These are phyloP conservation scores for Corticium candelabrum DNA, from an alignment of 37 sponge, comb jelly and placozoan species.

Conservation along the genomic window DNA sequence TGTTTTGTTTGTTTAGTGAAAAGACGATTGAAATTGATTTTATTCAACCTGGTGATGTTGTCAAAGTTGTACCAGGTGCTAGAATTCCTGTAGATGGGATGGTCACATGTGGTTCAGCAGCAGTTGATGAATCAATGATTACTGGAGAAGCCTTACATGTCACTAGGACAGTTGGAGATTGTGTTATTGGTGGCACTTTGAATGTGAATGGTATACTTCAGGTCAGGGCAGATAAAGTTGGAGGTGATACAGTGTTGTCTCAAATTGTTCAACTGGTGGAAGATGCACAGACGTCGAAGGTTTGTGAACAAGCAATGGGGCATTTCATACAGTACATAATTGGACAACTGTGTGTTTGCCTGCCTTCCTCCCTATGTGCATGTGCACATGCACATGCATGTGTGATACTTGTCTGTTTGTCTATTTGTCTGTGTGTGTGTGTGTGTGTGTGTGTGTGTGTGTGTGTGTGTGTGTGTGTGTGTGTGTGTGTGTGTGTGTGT, in stretches of 20 bases:
- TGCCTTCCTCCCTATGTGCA: constrained; percentile 5
- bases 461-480: constrained; percentile 29
- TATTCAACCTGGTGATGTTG: neutral
- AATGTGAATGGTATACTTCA: constrained; percentile 5
- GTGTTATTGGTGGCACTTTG: constrained; percentile 9
- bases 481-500: constrained; percentile 19
- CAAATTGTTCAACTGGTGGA: constrained; percentile 13
- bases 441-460: constrained; percentile 25
- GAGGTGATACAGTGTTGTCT: constrained; percentile 10
- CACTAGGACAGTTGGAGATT: neutral
- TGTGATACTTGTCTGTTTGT: no score
- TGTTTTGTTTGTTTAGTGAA: neutral
- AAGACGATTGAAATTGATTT: neutral
- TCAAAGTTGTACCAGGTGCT: constrained; percentile 6
- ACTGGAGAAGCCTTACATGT: constrained; percentile 9
- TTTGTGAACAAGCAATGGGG: no score
- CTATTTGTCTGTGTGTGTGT: constrained; percentile 13
- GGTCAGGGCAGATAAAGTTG: constrained; percentile 1
- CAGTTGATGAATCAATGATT: constrained; percentile 7
- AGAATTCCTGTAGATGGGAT: constrained; percentile 6
- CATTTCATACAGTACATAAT: neutral
- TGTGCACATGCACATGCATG: neutral
- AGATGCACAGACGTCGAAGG: constrained; percentile 17
- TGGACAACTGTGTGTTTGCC: neutral
- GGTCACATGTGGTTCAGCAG: neutral